Percentiles rank a stretch among this genome's conserved stretches.
phyloP scores from a whole-genome alignment of 2,888 invertebrate species.

The Nomada fabriciana region DNA sequence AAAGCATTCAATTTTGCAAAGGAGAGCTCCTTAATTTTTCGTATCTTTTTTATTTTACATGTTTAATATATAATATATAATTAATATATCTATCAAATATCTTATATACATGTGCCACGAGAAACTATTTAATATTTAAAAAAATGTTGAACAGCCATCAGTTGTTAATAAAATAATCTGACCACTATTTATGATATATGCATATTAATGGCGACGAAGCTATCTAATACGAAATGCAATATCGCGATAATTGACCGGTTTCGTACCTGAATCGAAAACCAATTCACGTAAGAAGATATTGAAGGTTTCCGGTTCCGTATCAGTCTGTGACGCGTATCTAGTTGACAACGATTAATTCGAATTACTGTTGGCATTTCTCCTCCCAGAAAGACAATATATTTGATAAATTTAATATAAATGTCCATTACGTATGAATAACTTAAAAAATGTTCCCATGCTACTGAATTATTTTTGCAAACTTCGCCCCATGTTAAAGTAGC shows the following conservation, averaged over 20 bases:
- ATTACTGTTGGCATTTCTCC: not conserved
- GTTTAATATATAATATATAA: too few species aligned
- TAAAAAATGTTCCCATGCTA: too few species aligned
- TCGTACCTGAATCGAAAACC: conserved; percentile 23
- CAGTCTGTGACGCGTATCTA: conserved; percentile 37
- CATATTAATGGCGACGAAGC: conserved; percentile 1
- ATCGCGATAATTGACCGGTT: conserved; percentile 56
- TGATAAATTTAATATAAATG: not conserved
- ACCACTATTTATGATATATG: not conserved
- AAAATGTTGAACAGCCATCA: too few species aligned
- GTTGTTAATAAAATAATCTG: too few species aligned
- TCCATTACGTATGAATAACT: not conserved
- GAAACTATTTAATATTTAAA: too few species aligned
- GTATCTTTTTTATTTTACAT: too few species aligned
- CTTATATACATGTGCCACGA: too few species aligned
- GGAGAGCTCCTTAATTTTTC: too few species aligned
- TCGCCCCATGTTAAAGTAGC: too few species aligned
- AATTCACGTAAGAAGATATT: conserved; percentile 62
- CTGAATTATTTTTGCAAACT: not conserved
- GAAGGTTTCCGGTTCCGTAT: conserved; percentile 67
- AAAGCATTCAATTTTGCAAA: too few species aligned
- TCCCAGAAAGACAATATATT: not conserved
- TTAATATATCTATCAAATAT: too few species aligned
- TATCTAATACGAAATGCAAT: conserved; percentile 17
- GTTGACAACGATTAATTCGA: not conserved